phyloP scores from a whole-genome alignment of 2,888 invertebrate species.

The Cyaniris semiargus region DNA sequence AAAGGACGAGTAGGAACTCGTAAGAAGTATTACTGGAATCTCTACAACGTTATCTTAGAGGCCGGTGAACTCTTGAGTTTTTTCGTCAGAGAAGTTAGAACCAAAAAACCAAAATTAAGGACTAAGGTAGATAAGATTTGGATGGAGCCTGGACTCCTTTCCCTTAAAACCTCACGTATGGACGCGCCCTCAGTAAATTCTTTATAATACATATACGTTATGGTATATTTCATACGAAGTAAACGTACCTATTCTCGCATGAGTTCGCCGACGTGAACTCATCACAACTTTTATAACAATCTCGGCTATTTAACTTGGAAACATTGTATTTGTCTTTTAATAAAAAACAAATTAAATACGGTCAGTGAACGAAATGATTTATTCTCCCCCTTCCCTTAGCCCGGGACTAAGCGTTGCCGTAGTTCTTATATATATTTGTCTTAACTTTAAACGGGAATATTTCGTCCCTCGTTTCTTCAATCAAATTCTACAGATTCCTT shows the following conservation, averaged over 20 bases:
- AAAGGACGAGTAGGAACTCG: too few relatives aligned
- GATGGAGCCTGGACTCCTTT: too few relatives aligned
- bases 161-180: too few relatives aligned
- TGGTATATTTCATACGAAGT: not conserved
- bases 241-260: not conserved
- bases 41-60: too few relatives aligned
- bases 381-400: not conserved
- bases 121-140: too few relatives aligned
- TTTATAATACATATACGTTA: not conserved
- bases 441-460: constrained; percentile 15
- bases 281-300: constrained; percentile 13
- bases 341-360: constrained; percentile 21
- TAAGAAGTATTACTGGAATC: too few relatives aligned
- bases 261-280: constrained; percentile 10
- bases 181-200: too few relatives aligned
- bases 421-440: constrained; percentile 16
- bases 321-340: constrained; percentile 16
- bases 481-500: constrained; percentile 4
- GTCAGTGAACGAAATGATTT: constrained; percentile 18
- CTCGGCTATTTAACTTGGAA: constrained; percentile 4
- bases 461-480: not conserved
- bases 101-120: too few relatives aligned
- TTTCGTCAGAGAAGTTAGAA: not conserved
- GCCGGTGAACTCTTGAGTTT: not conserved
- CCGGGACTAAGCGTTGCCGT: constrained; percentile 1